Base-by-base conservation (phyloP, 37 sponge, comb jelly and placozoan species). In the Tethya wilhelma region DNA sequence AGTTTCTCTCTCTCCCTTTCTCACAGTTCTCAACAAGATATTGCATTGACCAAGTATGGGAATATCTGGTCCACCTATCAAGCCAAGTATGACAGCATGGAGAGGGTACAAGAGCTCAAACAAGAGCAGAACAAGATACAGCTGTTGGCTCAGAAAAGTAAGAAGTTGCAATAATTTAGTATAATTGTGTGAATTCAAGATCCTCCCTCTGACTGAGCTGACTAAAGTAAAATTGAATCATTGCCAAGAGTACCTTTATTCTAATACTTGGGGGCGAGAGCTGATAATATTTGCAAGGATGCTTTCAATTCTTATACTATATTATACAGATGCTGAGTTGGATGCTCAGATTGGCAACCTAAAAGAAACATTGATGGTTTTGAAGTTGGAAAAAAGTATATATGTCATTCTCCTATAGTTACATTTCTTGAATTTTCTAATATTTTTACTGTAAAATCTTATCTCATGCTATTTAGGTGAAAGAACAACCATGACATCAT, bases 31-130 rank as follows among this genome's bases (percentile, higher is more conserved):
- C 44, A 85, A 59, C 68, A 85, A 9, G 2, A 33, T 38, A 34
- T 23, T 64, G 73, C 79, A 22, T 4, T 86, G 32, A 22, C 41
- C 5, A 86, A 79, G 64, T 86, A 79, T 60, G 73, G 49, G 26
- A 40, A 62, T 2, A 72, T 78, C 8, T 86, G 86, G 79, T 56
- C 63, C 22, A 64, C 40, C 20, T 79, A 72, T 40, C 38, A 72
- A 42, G 62, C 46, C 26, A 71, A 78, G 57, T 86, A 79, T 63
- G 40, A 78, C 33, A 63, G 72, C 62, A 63, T 56, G 57, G 72
- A 69, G 38, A 74, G 66, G 57, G 84, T 71, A 3, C 65, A 66
- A 57, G 42, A 67, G 34, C 55, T 83, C 1, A 64, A 38, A 22
- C 14, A 2, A 0, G 74, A 49, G 41, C 32, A 83, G 38, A 43